Base-by-base conservation (phyloP, 2,113 vertebrate genomes). In the Halichoeres trimaculatus region DNA sequence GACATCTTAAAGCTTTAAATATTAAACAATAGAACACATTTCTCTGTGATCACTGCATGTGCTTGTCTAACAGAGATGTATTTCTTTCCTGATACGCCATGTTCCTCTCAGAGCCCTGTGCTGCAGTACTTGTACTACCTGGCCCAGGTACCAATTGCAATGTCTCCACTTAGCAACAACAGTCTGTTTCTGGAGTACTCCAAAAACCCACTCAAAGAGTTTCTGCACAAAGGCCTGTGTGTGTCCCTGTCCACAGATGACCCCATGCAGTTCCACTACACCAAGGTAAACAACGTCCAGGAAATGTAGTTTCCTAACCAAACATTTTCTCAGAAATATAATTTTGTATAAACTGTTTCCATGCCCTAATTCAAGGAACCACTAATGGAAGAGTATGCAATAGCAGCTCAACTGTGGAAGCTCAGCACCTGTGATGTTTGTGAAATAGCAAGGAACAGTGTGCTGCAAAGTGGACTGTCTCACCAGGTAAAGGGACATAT, bases 351-450 rank as follows among this genome's bases (percentile, higher is more conserved):
- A 13, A 22, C 19, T 58, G 35, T 14, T 22, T 20, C 19, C 3
- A n/a, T 59, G 1, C 36, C 56, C 76, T 48, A 74, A 72, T 83
- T 63, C 1, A 34, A 98, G 97, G 97, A 98, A 82, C 96, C 97
- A 0, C 92, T 98, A 53, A 98, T 98, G 97, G 97, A 98, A 77
- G 97, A 98, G 85, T 98, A 98, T 0, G 97, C 97, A 8, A 98
- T 98, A 24, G 97, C 97, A n/a, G 97, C 97, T 54, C 97, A 98
- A 88, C 94, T 98, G 78, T 98, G 96, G 96, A 98, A 98, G 88
- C 94, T 98, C 56, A 98, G 95, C 86, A 97, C 97, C 0, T 98
- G 97, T 62, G 97, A 98, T 85, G 88, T 96, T 81, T 98, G 97
- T 89, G 97, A 98, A 85, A 96, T 98, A 56, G 96, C 97, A 70